Evolutionary conservation across 2,888 invertebrate genomes (phyloP), one percentile per base, ranked within the genome.

Genomic region (Hypercompe scribonia): DNA sequence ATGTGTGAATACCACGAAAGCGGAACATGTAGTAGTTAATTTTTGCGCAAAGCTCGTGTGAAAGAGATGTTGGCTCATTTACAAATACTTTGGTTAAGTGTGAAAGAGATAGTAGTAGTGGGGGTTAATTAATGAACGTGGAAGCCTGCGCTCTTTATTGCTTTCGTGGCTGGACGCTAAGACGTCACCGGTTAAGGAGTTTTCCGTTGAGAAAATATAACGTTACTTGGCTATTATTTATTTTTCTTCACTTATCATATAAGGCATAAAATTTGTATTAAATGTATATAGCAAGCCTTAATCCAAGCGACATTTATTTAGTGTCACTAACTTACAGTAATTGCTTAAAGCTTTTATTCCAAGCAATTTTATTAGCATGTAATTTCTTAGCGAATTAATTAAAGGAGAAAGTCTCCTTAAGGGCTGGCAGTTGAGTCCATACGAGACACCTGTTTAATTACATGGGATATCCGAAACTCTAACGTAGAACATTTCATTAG

Each of bases 71-170:
- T 77, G 83, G 87, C 94, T 96, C 95, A 96, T 96, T 96, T 96
- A 95, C 92, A 92, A 93, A 92, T 93, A 91, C 92, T 93, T 92
- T 90, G 84, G 83, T 83, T 82, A 87, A 87, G 96, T 91, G 90
- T 78, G 92, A 96, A 89, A 72, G 93, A 85, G 96, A 95, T 76
- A 87, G 91, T 74, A 80, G 84, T 85, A 90, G 88, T 86, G 90
- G 93, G 93, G 93, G 95, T 95, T 96, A 96, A 96, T 96, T 96
- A 96, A 96, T 96, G 96, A 96, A 96, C 94, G 96, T 95, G 92
- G 95, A 96, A 95, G 96, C 94, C 93, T 94, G 96, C 94, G 95
- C 94, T 95, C 95, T 95, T 95, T 95, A 95, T 95, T 95, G 95
- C 95, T 94, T 95, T 94, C 93, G 93, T 95, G 93, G 94, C 94